Conservation (phyloP, 2,113 vertebrate genomes). For the Emydura subglobosa region DNA sequence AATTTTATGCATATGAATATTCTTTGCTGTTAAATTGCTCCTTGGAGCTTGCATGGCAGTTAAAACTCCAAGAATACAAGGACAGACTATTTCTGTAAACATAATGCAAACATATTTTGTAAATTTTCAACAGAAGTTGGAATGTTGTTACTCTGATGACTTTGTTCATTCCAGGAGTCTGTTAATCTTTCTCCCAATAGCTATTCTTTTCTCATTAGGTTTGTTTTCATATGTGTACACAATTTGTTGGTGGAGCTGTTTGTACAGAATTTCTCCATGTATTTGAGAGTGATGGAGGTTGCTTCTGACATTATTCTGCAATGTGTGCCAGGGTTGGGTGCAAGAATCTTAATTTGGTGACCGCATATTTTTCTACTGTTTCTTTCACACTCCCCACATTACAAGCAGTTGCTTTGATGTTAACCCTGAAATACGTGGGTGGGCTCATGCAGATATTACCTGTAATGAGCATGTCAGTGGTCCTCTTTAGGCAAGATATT, state of each 20-base stretch:
- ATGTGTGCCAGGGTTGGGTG: background rate
- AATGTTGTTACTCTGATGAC: background rate
- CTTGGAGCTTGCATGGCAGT: conserved; percentile 30
- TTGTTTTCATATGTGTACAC: background rate
- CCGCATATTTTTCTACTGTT: background rate
- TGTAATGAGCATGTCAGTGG: rapidly evolving
- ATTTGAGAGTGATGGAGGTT: background rate
- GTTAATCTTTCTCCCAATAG: background rate
- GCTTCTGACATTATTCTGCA: background rate
- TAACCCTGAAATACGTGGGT: background rate
- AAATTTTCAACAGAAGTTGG: background rate
- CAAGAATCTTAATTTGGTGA: background rate
- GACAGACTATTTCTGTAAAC: background rate
- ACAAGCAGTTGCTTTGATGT: background rate
- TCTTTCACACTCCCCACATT: background rate
- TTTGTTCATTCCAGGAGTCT: background rate
- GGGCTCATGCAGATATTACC: background rate
- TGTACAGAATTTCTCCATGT: background rate
- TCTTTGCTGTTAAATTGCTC: conserved; percentile 52
- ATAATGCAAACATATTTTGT: background rate
- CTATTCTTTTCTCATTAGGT: background rate
- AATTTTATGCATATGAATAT: conserved; percentile 65
- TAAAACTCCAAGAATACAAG: conserved; percentile 5
- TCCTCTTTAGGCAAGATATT: background rate
- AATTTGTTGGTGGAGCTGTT: background rate